Evolutionary conservation across 1,140 invertebrate species (phyloP).

Genomic region (Gryllus bimaculatus): DNA sequence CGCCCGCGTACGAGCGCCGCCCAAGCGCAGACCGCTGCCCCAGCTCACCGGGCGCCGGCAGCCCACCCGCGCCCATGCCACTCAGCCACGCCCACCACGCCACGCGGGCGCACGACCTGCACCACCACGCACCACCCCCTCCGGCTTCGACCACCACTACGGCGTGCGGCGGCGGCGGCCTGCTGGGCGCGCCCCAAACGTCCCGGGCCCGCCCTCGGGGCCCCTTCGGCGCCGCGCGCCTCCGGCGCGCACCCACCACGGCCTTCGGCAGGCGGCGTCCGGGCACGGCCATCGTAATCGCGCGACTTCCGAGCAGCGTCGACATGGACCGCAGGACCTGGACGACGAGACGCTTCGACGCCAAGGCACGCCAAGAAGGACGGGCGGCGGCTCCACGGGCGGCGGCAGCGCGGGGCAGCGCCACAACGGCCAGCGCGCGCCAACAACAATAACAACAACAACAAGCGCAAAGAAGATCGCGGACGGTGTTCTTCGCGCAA

Average conservation of each 20-base stretch:
- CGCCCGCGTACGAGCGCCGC: conserved; percentile 21
- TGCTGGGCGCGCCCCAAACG: neutral
- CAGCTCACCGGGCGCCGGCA: conserved; percentile 27
- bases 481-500: conserved; percentile 94
- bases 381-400: conserved; percentile 37
- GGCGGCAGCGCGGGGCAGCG: conserved; percentile 39
- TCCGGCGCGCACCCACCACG: conserved; percentile 21
- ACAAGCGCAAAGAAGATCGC: conserved; percentile 93
- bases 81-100: conserved; percentile 33
- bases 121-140: conserved; percentile 31
- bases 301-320: conserved; percentile 44
- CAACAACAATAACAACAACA: conserved; percentile 34
- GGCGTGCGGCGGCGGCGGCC: neutral
- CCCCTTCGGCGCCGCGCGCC: neutral
- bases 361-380: conserved; percentile 29
- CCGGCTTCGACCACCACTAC: conserved; percentile 29
- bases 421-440: conserved; percentile 31
- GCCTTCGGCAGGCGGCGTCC: conserved; percentile 9
- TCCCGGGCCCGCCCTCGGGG: neutral
- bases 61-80: conserved; percentile 35
- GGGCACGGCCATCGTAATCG: conserved; percentile 23
- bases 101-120: conserved; percentile 32
- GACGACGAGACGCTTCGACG: conserved; percentile 44
- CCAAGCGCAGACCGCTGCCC: conserved; percentile 16
- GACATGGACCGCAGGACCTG: conserved; percentile 56